These are phyloP conservation scores for Gorsachius goisagi DNA, from an alignment of 2,113 vertebrate genomes.

Conservation along the genomic window DNA sequence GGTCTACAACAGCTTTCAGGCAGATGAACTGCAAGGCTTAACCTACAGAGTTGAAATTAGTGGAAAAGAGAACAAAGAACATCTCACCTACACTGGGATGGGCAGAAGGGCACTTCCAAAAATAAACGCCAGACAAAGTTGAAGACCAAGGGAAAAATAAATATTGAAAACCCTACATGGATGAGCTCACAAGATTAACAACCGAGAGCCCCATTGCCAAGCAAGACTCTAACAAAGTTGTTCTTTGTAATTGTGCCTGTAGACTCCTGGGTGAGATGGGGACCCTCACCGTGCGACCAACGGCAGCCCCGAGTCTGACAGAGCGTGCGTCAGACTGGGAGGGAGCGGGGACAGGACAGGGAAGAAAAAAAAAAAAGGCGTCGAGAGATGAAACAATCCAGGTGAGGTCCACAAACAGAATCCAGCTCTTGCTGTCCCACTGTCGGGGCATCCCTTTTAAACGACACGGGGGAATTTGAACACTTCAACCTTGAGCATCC, in stretches of 20 bases:
- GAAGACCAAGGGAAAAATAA: not conserved
- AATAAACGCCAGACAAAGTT: not conserved
- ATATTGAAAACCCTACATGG: not conserved
- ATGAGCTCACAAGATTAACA: not conserved
- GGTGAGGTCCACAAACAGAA: not conserved
- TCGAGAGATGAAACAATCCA: not conserved
- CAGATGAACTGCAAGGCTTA: rapidly evolving
- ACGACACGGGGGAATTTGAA: rapidly evolving
- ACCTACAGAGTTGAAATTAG: rapidly evolving
- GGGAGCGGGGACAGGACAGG: not conserved
- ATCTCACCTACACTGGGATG: not conserved
- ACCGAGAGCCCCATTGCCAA: rapidly evolving
- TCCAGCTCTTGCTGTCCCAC: no score
- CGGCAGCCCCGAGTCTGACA: not conserved
- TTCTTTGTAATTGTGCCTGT: not conserved
- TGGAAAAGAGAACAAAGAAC: not conserved
- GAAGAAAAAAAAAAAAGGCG: not conserved
- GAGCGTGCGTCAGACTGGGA: not conserved
- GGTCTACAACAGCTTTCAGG: rapidly evolving
- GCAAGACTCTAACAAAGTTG: not conserved
- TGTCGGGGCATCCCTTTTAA: not conserved
- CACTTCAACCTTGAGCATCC: not conserved
- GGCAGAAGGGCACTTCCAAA: not conserved
- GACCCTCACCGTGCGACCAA: not conserved
- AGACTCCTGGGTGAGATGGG: not conserved